Evolutionary conservation across 1,140 invertebrate species (phyloP), one percentile per base, ranked within the genome.

Genomic region (Anoplophora glabripennis): DNA sequence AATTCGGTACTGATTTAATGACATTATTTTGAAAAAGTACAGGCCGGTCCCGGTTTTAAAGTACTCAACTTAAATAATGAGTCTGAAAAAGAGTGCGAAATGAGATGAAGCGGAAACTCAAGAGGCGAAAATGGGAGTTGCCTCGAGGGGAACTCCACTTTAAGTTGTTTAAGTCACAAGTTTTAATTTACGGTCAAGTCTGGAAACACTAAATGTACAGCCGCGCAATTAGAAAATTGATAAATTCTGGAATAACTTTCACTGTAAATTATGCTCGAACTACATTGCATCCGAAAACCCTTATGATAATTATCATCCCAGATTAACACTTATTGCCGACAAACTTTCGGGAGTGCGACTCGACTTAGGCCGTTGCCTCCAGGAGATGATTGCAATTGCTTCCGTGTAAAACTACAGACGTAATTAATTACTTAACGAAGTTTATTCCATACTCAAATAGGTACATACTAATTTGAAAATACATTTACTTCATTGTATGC

Each of bases 121-220:
- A 54, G 41, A 54, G 28, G 34, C 41, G 57, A 59, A 40, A 53
- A 53, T 53, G 49, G 49, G 21, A 53, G 51, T 54, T 44, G 42
- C 42, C 36, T 42, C n/a, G 15, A 37, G 46, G 52, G 52, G 34
- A 47, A 54, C 53, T 53, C 53, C 58, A 54, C 52, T 34, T 47
- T n/a, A 53, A 57, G 18, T 57, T 61, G 49, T 51, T 51, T 42
- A 51, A 61, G 53, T 61, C 59, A 57, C 60, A 57, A 62, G 40
- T 62, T 62, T 62, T 57, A 62, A 62, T 62, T 61, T 62, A 62
- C 55, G 60, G 48, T 62, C 60, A 62, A 62, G 34, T 62, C 34
- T 56, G 40, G 59, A 61, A 55, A 61, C 59, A 61, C 53, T 55
- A 51, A 59, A 54, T 59, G 42, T 53, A 59, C 51, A 54, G 57